phyloP scores from a whole-genome alignment of 2,113 vertebrate genomes.

The Abramis brama region DNA sequence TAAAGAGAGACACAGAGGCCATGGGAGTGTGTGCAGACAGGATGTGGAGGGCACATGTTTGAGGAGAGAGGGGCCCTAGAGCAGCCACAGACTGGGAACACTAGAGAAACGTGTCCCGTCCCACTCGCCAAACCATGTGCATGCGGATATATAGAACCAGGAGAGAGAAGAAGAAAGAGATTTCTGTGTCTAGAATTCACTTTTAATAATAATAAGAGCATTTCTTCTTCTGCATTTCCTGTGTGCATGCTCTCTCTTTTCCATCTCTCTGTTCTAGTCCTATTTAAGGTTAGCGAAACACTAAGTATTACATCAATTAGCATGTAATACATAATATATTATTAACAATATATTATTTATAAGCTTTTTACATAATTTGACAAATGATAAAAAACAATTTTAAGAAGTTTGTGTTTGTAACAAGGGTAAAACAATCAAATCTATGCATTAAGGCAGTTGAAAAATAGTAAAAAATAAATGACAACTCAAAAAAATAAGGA shows the following conservation, averaged over 20 bases:
- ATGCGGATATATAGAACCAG: slow-evolving; percentile 33
- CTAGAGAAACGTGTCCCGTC: slow-evolving; percentile 33
- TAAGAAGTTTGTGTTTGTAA: not conserved
- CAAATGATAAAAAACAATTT: not conserved
- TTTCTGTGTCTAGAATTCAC: slow-evolving; percentile 16
- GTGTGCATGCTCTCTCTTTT: not conserved
- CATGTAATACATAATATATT: no score
- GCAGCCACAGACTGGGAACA: slow-evolving; percentile 8
- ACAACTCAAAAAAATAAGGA: no score
- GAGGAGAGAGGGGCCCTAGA: not conserved
- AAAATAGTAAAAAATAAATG: no score
- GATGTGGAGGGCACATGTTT: slow-evolving; percentile 26
- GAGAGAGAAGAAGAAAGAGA: slow-evolving; percentile 32
- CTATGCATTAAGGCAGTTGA: not conserved
- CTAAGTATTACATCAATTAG: not conserved
- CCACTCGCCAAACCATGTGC: slow-evolving; percentile 43
- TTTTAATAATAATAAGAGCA: slow-evolving; percentile 15
- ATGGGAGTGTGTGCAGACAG: slow-evolving; percentile 18
- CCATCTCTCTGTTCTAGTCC: not conserved
- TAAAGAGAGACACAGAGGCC: slow-evolving; percentile 2
- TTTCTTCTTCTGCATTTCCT: not conserved
- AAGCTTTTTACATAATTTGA: not conserved
- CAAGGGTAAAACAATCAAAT: not conserved
- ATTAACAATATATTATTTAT: no score
- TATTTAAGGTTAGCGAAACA: not conserved